Conservation (phyloP, 35 echinoderm and acorn worm species). For the Heliocidaris erythrogramma region DNA sequence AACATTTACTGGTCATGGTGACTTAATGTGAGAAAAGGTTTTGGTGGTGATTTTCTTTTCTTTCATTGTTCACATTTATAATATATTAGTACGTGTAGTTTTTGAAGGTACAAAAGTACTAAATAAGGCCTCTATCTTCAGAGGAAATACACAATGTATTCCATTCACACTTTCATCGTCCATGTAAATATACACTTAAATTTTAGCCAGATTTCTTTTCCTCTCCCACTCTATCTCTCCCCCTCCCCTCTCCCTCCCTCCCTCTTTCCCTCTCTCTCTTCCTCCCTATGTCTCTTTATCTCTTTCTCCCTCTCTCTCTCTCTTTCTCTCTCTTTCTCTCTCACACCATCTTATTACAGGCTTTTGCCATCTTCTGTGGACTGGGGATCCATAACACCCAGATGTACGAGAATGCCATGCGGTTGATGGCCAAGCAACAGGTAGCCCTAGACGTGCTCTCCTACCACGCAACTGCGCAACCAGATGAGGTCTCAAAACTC, state of each 20-base stretch:
- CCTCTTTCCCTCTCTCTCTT: background rate
- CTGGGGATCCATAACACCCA: slow-evolving; percentile 93
- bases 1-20: no score
- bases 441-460: slow-evolving; percentile 95
- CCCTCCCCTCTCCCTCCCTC: background rate
- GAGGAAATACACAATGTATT: no score
- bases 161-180: no score
- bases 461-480: slow-evolving; percentile 84
- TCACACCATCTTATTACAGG: slow-evolving; percentile 45
- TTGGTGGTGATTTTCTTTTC: no score
- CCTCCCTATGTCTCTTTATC: background rate
- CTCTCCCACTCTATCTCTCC: background rate
- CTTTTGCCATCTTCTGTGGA: slow-evolving; percentile 98
- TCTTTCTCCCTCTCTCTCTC: background rate
- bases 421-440: slow-evolving; percentile 93
- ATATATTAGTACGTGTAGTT: no score
- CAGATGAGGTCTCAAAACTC: slow-evolving; percentile 82
- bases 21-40: no score
- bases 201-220: background rate
- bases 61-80: no score
- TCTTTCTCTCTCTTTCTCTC: background rate
- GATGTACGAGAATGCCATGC: slow-evolving; percentile 90
- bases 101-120: no score
- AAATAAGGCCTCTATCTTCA: no score
- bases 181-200: no score